Evolutionary conservation across 2,113 vertebrate genomes (phyloP).

Genomic region (Ornithorhynchus anatinus): DNA sequence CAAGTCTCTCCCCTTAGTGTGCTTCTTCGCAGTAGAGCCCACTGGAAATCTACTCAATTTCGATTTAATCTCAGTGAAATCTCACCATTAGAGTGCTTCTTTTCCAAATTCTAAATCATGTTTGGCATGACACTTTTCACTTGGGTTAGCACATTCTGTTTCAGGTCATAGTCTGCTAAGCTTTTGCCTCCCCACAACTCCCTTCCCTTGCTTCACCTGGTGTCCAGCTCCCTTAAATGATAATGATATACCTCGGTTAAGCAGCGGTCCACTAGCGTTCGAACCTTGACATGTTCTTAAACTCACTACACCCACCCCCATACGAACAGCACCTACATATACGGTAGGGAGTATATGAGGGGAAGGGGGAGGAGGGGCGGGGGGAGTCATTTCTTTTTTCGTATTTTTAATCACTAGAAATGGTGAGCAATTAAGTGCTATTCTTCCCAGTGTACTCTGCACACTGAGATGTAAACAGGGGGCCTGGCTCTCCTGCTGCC

Average conservation of each 20-base stretch:
- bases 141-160: background rate
- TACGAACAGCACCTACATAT: background rate
- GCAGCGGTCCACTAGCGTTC: fast-evolving
- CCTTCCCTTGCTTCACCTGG: too few relatives aligned
- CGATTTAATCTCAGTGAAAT: slow-evolving; percentile 37
- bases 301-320: background rate
- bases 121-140: background rate
- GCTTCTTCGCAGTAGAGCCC: slow-evolving; percentile 3
- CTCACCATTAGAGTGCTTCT: background rate
- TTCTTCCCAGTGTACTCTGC: slow-evolving; percentile 48
- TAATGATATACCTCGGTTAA: background rate
- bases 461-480: slow-evolving; percentile 45
- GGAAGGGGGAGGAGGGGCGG: background rate
- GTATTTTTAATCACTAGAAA: slow-evolving; percentile 34
- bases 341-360: background rate
- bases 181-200: too few relatives aligned
- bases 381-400: background rate
- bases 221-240: too few relatives aligned
- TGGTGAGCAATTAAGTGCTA: slow-evolving; percentile 28
- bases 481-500: slow-evolving; percentile 45
- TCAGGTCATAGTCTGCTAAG: too few relatives aligned
- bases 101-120: slow-evolving; percentile 23
- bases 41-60: slow-evolving; percentile 40
- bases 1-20: slow-evolving; percentile 14
- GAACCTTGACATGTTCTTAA: background rate